Conservation (phyloP, 1,140 invertebrate genomes). For the Zophobas morio region DNA sequence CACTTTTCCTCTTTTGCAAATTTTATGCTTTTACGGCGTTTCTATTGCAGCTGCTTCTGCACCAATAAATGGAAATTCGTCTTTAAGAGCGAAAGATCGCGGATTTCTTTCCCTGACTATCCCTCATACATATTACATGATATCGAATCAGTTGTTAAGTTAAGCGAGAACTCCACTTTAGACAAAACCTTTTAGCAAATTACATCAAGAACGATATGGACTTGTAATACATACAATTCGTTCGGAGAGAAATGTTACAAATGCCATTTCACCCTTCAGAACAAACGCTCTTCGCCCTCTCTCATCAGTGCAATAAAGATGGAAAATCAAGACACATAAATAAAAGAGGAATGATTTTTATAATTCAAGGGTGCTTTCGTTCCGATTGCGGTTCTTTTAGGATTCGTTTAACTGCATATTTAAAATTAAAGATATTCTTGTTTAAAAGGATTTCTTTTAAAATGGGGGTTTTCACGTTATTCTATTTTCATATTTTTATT, state of each 20-base stretch:
- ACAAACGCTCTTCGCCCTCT: conserved; percentile 45
- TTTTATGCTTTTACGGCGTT: too few species aligned
- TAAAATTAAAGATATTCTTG: conserved; percentile 5
- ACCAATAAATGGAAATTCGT: neutral
- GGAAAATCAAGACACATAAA: conserved; percentile 27
- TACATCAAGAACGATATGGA: conserved; percentile 65
- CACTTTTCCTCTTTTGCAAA: too few species aligned
- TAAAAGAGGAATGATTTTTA: conserved; percentile 40
- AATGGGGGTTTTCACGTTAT: too few species aligned
- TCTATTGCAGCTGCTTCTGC: too few species aligned
- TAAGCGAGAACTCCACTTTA: conserved; percentile 63
- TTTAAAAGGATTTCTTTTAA: neutral
- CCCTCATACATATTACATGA: conserved; percentile 67
- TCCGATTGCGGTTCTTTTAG: conserved; percentile 42
- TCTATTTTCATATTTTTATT: too few species aligned
- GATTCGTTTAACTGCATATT: conserved; percentile 35
- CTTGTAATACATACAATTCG: conserved; percentile 66
- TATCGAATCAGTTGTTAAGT: conserved; percentile 66
- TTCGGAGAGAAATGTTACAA: conserved; percentile 58
- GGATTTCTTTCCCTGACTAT: conserved; percentile 47
- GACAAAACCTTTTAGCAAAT: conserved; percentile 67
- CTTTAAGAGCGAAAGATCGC: conserved; percentile 30
- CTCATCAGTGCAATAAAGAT: conserved; percentile 12
- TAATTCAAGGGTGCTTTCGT: conserved; percentile 38
- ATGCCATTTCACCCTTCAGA: conserved; percentile 49